Base-by-base conservation (phyloP, 2,113 vertebrate genomes). In the Bos taurus region DNA sequence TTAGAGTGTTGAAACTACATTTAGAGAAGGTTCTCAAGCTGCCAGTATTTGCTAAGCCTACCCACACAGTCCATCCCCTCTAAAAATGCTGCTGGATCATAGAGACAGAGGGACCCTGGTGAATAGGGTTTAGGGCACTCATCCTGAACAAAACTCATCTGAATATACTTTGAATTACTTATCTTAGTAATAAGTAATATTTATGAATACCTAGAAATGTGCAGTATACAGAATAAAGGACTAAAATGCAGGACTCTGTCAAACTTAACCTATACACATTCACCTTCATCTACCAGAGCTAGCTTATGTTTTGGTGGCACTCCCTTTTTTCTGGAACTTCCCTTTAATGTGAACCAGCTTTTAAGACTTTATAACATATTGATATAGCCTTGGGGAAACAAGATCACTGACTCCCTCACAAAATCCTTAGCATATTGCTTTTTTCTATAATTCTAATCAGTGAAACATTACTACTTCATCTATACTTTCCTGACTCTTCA, bases 141-240 rank as follows among this genome's bases (percentile, higher is more conserved):
- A 86, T 83, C 28, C 67, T 91, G 56, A 93, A 94, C 26, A 94
- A 93, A 96, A 56, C 8, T 85, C 15, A 78, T 54, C 67, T 74
- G 64, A 84, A 15, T 33, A 92, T 40, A 83, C 33, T 87, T 10
- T 77, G 33, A 90, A 77, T 92, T 82, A 90, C 52, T 95, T 92
- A 88, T 88, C 91, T 92, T 77, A 74, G 60, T 83, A 86, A 60
- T 83, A 83, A 81, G 60, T 83, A 86, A 54, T 83, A 87, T 78
- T 97, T 46, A 57, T n/a, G n/a, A 82, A n/a, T 36, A 94, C 57
- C 16, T 78, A 94, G n/a, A 94, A 83, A 33, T 92, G 19, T 94
- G 23, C 8, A 57, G 89, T 50, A 86, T 4, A 92, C 1, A 83
- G 48, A 80, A 78, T 28, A 36, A 95, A 11, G 40, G 40, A 87